phyloP scores from a whole-genome alignment of 2,113 vertebrate species.

The Hystrix brachyura region DNA sequence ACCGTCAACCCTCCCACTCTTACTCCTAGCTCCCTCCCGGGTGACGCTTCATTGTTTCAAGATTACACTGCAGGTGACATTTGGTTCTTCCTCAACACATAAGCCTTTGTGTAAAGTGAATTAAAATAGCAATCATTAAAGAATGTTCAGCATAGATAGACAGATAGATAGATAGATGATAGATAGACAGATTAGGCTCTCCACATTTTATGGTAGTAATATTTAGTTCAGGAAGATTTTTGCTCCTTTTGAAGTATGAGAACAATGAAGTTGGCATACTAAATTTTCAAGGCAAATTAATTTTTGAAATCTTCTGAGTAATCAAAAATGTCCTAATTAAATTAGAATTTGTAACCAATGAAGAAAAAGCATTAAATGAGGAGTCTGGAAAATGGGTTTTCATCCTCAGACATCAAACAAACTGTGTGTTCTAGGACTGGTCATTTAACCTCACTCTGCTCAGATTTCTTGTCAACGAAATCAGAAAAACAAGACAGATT shows the following conservation, averaged over 20 bases:
- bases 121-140: background rate
- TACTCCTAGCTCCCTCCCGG: background rate
- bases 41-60: background rate
- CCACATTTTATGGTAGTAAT: background rate
- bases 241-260: background rate
- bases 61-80: background rate
- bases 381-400: background rate
- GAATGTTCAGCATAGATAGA: background rate
- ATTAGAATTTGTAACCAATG: background rate
- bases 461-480: conserved; percentile 47
- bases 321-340: background rate
- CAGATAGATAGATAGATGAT: background rate
- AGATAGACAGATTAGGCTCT: no score
- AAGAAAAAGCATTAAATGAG: background rate
- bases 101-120: conserved; percentile 5
- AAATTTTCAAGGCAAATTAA: conserved; percentile 17
- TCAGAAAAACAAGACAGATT: conserved; percentile 5
- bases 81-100: conserved; percentile 37
- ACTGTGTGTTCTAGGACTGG: background rate
- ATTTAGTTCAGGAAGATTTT: background rate
- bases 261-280: conserved; percentile 24
- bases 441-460: background rate
- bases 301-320: background rate
- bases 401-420: background rate
- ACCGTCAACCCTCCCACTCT: background rate